Percentiles rank a stretch among this genome's conserved stretches.
phyloP scores from a whole-genome alignment of 1,140 invertebrate genomes.

The Brachystomella parvula region DNA sequence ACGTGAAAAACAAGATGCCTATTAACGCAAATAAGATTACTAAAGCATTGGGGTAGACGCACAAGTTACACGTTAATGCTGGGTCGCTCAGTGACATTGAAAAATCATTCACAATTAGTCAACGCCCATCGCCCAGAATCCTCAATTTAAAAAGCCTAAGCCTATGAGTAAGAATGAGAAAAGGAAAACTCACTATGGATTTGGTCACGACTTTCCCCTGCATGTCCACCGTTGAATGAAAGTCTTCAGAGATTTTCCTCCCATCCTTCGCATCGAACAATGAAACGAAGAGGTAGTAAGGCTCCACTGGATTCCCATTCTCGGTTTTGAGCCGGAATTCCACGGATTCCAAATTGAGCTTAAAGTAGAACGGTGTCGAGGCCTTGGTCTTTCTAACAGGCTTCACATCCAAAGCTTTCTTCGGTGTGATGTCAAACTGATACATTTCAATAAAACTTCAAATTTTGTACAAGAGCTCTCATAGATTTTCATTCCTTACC shows the following conservation, averaged over 20 bases:
- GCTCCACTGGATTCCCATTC: slow-evolving; percentile 58
- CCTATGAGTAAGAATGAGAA: not conserved
- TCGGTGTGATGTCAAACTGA: not conserved
- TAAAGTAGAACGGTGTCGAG: slow-evolving; percentile 16
- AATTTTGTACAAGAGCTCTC: not conserved
- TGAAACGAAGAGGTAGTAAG: slow-evolving; percentile 77
- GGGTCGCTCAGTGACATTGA: not conserved
- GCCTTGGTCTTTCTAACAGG: not conserved
- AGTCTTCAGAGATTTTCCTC: slow-evolving; percentile 84
- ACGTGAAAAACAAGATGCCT: not conserved
- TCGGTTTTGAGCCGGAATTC: slow-evolving; percentile 36
- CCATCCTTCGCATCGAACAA: slow-evolving; percentile 78
- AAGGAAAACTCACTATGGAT: slow-evolving; percentile 18
- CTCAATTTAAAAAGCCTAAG: no score
- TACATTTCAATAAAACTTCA: not conserved
- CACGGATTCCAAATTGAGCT: slow-evolving; percentile 24
- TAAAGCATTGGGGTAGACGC: not conserved
- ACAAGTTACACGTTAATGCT: not conserved
- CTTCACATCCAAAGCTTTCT: slow-evolving; percentile 10
- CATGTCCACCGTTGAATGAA: slow-evolving; percentile 52
- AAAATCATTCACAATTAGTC: not conserved
- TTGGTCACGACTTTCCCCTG: slow-evolving; percentile 24
- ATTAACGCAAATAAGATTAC: not conserved
- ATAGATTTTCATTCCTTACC: slow-evolving; percentile 25
- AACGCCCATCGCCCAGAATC: not conserved